A percentile compares a stretch with the other conserved stretches of the same genome.
Evolutionary conservation across 2,888 invertebrate species (phyloP).

Genomic region (Diaprepes abbreviatus): DNA sequence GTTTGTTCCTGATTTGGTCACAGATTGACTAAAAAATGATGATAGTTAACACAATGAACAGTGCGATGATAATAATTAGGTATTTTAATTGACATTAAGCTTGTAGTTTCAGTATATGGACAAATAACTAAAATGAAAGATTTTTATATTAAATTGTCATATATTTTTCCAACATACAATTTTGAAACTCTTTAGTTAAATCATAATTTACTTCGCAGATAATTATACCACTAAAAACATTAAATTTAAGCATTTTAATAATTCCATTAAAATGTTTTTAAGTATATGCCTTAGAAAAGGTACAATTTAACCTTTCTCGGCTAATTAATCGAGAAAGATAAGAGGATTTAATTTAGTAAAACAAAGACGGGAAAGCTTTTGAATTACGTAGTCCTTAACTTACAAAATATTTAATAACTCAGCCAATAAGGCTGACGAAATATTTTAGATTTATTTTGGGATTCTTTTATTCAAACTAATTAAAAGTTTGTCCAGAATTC

Average conservation of each 20-base stretch:
- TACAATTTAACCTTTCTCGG: background rate
- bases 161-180: no score
- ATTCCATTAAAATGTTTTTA: no score
- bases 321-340: background rate
- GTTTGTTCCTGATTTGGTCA: no score
- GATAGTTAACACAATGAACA: no score
- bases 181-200: no score
- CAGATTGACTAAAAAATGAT: no score
- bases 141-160: no score
- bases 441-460: conserved; percentile 11
- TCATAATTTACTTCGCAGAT: background rate
- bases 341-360: background rate
- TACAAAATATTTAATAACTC: conserved; percentile 4
- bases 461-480: conserved; percentile 22
- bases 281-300: background rate
- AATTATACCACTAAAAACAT: background rate
- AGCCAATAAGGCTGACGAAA: conserved; percentile 1
- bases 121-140: no score
- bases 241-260: no score
- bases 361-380: background rate
- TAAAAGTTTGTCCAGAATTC: conserved; percentile 21
- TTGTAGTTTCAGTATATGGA: no score
- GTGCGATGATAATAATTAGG: no score
- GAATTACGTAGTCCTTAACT: background rate
- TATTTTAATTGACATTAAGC: no score